Evolutionary conservation across 2,797 vertebrate genomes (phyloP).

Genomic region (Falco cherrug): DNA sequence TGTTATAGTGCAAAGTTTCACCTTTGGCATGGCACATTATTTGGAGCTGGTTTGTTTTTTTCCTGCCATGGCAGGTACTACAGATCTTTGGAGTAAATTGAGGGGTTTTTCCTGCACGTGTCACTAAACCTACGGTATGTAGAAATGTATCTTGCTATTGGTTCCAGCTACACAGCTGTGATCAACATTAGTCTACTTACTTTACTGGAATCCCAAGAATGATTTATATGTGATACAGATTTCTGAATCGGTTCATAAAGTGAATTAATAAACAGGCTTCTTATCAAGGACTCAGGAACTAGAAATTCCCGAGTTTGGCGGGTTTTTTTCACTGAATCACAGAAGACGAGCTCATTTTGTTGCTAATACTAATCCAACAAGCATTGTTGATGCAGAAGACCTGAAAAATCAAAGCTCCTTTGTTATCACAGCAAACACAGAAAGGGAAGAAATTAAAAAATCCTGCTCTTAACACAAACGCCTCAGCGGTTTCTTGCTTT

Average conservation of each 20-base stretch:
- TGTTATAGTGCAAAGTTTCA: neutral
- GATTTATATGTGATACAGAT: neutral
- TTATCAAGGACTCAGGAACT: neutral
- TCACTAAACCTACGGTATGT: neutral
- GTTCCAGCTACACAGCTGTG: neutral
- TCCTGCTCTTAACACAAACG: neutral
- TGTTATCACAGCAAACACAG: neutral
- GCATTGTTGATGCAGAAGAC: neutral
- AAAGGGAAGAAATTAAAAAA: neutral
- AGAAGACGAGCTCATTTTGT: neutral
- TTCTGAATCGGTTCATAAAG: neutral
- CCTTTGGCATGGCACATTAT: neutral
- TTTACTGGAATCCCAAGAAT: neutral
- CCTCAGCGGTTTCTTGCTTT: neutral
- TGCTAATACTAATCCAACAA: neutral
- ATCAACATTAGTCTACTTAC: neutral
- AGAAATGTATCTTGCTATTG: neutral
- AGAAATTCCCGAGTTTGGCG: neutral
- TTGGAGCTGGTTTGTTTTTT: neutral
- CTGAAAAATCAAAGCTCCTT: neutral
- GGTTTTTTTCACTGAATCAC: neutral
- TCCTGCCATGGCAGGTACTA: accelerated
- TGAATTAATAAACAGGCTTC: neutral
- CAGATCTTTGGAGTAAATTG: neutral
- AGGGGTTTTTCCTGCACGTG: neutral